phyloP scores from a whole-genome alignment of 2,888 invertebrate genomes.

The Hyposoter dolosus region DNA sequence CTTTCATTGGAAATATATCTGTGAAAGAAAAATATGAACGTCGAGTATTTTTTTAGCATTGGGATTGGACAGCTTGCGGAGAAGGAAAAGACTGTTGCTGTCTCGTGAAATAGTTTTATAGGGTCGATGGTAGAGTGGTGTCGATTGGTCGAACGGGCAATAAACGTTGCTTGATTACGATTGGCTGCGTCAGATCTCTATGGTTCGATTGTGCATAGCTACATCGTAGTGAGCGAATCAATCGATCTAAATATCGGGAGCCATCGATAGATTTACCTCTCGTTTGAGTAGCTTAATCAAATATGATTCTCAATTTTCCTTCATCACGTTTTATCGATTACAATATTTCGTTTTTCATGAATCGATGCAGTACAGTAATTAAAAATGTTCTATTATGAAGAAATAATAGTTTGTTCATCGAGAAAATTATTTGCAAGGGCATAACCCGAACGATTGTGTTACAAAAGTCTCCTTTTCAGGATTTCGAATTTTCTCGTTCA shows the following conservation, averaged over 20 bases:
- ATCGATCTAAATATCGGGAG: background rate
- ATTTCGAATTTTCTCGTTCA: no score
- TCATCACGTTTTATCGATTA: no score
- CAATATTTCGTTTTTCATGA: no score
- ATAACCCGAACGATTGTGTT: no score
- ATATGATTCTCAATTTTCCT: no score
- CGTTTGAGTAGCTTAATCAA: no score
- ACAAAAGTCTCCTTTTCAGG: no score
- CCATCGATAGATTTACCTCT: background rate
- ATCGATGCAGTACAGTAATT: no score
- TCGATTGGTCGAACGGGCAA: conserved; percentile 46
- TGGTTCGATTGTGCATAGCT: background rate
- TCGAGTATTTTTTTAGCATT: conserved; percentile 44
- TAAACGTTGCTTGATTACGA: conserved; percentile 57
- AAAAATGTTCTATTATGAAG: no score
- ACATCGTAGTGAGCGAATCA: background rate
- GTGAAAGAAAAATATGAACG: conserved; percentile 1
- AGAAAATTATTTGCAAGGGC: no score
- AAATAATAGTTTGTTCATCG: no score
- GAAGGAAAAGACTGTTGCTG: conserved; percentile 25
- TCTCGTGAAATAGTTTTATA: conserved; percentile 26
- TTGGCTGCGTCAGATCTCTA: conserved; percentile 34
- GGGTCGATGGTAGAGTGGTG: conserved; percentile 4
- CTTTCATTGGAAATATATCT: background rate
- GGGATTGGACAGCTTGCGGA: conserved; percentile 29